Conservation (phyloP, 2,888 invertebrate species). For the Polyommatus iphigenia region DNA sequence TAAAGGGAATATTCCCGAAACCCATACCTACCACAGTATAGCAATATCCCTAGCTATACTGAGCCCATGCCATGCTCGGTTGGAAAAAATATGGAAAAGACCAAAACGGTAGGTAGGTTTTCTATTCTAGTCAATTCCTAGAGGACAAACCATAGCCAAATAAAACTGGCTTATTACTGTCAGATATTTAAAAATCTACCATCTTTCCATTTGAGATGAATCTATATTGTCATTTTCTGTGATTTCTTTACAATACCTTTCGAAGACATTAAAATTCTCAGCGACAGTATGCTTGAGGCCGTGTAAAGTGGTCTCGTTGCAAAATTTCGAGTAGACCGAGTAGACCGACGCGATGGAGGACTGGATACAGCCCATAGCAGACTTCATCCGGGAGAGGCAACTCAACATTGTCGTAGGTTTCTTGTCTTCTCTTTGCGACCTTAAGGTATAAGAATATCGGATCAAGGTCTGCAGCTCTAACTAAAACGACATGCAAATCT, state of each 20-base stretch:
- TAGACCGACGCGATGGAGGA: conserved; percentile 51
- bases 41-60: too few relatives aligned
- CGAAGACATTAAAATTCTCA: conserved; percentile 61
- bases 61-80: too few relatives aligned
- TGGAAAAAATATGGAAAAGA: too few relatives aligned
- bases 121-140: not conserved
- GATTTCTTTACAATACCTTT: conserved; percentile 53
- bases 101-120: too few relatives aligned
- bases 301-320: conserved; percentile 68
- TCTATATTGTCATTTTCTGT: conserved; percentile 28
- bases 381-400: conserved; percentile 58
- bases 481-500: not conserved
- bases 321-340: conserved; percentile 60
- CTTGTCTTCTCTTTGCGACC: not conserved
- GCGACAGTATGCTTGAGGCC: conserved; percentile 73
- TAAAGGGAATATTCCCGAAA: too few relatives aligned
- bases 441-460: not conserved
- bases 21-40: too few relatives aligned
- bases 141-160: not conserved
- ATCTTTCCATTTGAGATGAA: conserved; percentile 3
- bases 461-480: not conserved
- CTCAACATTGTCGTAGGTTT: conserved; percentile 60
- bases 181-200: conserved; percentile 33
- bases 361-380: conserved; percentile 49
- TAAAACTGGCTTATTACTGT: conserved; percentile 11